A percentile compares a stretch with the other conserved stretches of the same genome.
phyloP scores from a whole-genome alignment of 2,113 vertebrate species.

The Erythrocercus mccallii region DNA sequence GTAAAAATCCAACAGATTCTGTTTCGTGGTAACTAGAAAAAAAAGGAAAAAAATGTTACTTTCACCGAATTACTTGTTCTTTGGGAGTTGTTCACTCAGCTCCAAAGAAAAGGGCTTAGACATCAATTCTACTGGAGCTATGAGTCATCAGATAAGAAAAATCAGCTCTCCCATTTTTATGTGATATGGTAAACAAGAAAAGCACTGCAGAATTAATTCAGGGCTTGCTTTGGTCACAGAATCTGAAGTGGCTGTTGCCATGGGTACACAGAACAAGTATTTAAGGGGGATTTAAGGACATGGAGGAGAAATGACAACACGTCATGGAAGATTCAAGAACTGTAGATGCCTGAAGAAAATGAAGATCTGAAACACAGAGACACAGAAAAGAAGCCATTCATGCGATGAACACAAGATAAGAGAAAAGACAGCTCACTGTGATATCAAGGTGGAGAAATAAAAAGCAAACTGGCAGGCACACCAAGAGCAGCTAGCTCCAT shows the following conservation, averaged over 20 bases:
- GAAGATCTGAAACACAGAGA: background rate
- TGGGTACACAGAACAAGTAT: constrained; percentile 16
- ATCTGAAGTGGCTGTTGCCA: constrained; percentile 49
- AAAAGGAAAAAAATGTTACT: background rate
- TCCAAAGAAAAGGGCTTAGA: background rate
- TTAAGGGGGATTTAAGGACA: constrained; percentile 17
- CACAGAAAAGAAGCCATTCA: background rate
- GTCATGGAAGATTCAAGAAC: background rate
- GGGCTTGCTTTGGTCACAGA: constrained; percentile 22
- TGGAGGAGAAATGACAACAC: background rate
- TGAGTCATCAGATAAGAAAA: constrained; percentile 44
- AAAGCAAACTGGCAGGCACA: background rate
- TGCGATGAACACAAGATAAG: background rate
- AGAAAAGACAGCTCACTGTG: background rate
- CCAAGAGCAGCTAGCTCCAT: background rate
- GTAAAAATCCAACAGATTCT: background rate
- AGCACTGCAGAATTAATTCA: constrained; percentile 22
- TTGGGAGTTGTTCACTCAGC: background rate
- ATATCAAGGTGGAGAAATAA: background rate
- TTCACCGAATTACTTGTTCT: background rate
- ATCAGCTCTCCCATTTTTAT: constrained; percentile 2
- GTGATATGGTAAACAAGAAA: constrained; percentile 42
- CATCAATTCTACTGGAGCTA: background rate
- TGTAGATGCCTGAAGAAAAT: background rate
- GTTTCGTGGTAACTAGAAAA: background rate